A percentile compares a stretch with the other conserved stretches of the same genome.
Evolutionary conservation across 2,888 invertebrate genomes (phyloP).

Genomic region (Nephrotoma appendiculata): DNA sequence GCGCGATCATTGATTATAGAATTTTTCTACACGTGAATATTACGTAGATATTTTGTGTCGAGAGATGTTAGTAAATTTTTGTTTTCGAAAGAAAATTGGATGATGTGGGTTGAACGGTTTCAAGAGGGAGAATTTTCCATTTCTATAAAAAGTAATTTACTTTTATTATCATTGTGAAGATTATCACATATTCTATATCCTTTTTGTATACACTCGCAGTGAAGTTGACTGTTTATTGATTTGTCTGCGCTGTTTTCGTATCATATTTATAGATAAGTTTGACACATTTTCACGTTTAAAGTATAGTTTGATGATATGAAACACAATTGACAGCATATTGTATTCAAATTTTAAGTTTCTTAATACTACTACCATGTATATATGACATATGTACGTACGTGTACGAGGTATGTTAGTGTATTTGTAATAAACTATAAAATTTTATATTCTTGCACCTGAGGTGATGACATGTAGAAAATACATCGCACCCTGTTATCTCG

Average conservation of each 20-base stretch:
- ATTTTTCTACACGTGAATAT: not conserved
- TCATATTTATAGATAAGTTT: not conserved
- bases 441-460: not conserved
- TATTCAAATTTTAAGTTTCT: not conserved
- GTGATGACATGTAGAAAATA: not conserved
- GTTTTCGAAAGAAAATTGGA: not conserved
- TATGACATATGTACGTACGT: not conserved
- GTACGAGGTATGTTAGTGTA: not conserved
- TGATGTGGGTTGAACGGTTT: not conserved
- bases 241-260: not conserved
- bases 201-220: not conserved
- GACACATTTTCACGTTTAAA: not conserved
- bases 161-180: not conserved
- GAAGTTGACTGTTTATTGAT: not conserved
- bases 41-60: not conserved
- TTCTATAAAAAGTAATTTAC: not conserved
- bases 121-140: not conserved
- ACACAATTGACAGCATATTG: not conserved
- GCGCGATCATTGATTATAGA: not conserved
- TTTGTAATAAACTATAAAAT: not conserved
- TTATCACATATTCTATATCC: not conserved
- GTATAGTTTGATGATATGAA: not conserved
- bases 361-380: no score
- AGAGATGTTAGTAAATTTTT: not conserved
- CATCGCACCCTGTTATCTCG: not conserved